Evolutionary conservation across 2,797 vertebrate species (phyloP), one percentile per base, ranked within the genome.

Genomic region (Sebastes trivittatus): DNA sequence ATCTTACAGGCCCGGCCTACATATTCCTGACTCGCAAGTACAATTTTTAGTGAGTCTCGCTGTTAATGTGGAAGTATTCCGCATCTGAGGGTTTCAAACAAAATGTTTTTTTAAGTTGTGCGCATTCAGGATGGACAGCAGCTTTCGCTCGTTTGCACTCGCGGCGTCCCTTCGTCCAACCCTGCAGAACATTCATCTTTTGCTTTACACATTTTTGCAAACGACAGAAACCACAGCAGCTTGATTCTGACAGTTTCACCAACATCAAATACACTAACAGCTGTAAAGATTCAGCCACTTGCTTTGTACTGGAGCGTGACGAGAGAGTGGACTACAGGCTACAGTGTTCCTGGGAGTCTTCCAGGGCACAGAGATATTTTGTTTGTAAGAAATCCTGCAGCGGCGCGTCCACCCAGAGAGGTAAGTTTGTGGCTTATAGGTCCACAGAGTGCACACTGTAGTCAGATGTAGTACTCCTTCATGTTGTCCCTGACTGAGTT

Each of bases 381-480:
- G 55, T 83, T 83, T 52, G 61, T 34, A 7, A 46, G 64, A 72
- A 71, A 78, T 66, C 85, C 87, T 66, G 86, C 78, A 71, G 84
- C 82, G 8, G 65, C 54, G 11, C 58, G 3, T 85, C 88, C 88
- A 59, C 78, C 77, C 46, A 77, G 66, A 85, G 88, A 90, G 88
- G 86, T 92, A 86, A 60, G 82, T 84, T 76, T 75, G 82, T 58
- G 68, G 72, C 71, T 52, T 7, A 7, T 29, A 13, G 82, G 84
- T 80, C 87, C 77, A 25, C 46, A 16, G 81, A 69, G 70, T 6
- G 77, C 65, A 55, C 38, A 5, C 52, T 20, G 78, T 0, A 10
- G 77, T 97, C 95, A 99, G 95, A 99, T 99, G 94, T 98, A 99
- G 93, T 98, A 99, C 86, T 99, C 98, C 89, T 97, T 97, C 94